A percentile compares a stretch with the other conserved stretches of the same genome.
Conservation (phyloP, 2,113 vertebrate genomes). For the Paedocypris sp. region DNA sequence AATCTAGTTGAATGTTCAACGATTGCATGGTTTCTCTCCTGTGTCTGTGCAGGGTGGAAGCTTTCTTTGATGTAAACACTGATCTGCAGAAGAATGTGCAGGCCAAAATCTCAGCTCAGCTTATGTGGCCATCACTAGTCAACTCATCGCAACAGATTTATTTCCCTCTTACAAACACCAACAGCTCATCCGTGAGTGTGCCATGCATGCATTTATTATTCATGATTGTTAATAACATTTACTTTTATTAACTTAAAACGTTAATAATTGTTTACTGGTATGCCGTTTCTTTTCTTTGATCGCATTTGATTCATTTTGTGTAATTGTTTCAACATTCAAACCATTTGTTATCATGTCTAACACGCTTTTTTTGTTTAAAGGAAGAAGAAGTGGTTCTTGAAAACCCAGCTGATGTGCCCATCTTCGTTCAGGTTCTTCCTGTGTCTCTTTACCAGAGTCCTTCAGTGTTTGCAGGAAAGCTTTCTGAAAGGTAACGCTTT, state of each 20-base stretch:
- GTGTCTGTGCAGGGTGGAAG: slow-evolving; percentile 59
- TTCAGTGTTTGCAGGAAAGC: slow-evolving; percentile 72
- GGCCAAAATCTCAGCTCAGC: slow-evolving; percentile 76
- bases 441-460: slow-evolving; percentile 82
- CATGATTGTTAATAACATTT: too few relatives aligned
- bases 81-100: slow-evolving; percentile 89
- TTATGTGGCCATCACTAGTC: slow-evolving; percentile 86
- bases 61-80: slow-evolving; percentile 90
- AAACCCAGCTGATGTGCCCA: slow-evolving; percentile 83
- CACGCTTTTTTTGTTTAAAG: slow-evolving; percentile 47
- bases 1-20: not conserved
- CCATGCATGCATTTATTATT: not conserved
- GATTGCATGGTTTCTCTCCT: not conserved
- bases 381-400: slow-evolving; percentile 83
- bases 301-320: too few relatives aligned
- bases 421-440: slow-evolving; percentile 83
- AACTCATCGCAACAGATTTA: slow-evolving; percentile 66
- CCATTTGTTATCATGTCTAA: not conserved
- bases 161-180: slow-evolving; percentile 90
- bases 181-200: slow-evolving; percentile 89
- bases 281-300: too few relatives aligned
- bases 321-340: too few relatives aligned
- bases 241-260: too few relatives aligned
- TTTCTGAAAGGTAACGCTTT: slow-evolving; percentile 72
- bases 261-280: too few relatives aligned